phyloP scores from a whole-genome alignment of 2,888 invertebrate species.

The Leptinotarsa juncta region DNA sequence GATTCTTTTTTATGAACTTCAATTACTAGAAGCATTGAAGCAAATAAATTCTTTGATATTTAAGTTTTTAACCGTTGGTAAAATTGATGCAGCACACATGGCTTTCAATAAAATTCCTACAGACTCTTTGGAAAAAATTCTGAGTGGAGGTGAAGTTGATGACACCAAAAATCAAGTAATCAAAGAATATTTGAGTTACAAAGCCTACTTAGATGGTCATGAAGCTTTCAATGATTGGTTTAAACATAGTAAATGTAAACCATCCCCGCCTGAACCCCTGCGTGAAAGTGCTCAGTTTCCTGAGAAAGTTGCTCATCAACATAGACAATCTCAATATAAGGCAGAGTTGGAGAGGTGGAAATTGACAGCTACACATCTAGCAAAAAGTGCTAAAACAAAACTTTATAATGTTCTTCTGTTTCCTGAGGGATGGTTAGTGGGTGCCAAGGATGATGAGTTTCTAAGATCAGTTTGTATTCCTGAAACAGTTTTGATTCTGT shows the following conservation, averaged over 20 bases:
- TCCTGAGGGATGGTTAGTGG: slow-evolving; percentile 91
- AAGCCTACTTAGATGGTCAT: slow-evolving; percentile 87
- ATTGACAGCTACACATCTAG: slow-evolving; percentile 52
- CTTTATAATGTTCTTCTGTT: slow-evolving; percentile 90
- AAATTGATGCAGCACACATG: slow-evolving; percentile 83
- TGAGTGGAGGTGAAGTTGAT: slow-evolving; percentile 65
- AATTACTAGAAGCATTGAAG: slow-evolving; percentile 84
- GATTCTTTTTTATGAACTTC: slow-evolving; percentile 83
- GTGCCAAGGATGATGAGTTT: slow-evolving; percentile 70
- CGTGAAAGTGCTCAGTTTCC: slow-evolving; percentile 78
- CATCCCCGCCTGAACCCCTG: slow-evolving; percentile 74
- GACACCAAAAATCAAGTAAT: slow-evolving; percentile 69
- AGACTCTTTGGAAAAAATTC: slow-evolving; percentile 73
- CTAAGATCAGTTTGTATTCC: slow-evolving; percentile 87
- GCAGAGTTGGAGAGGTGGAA: slow-evolving; percentile 81
- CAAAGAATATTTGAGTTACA: slow-evolving; percentile 88
- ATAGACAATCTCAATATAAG: slow-evolving; percentile 81
- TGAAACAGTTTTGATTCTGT: slow-evolving; percentile 80
- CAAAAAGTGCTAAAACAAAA: slow-evolving; percentile 80
- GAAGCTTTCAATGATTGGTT: slow-evolving; percentile 93
- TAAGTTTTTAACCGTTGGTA: slow-evolving; percentile 83
- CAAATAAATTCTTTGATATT: slow-evolving; percentile 92
- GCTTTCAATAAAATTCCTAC: slow-evolving; percentile 80
- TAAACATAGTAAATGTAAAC: slow-evolving; percentile 82
- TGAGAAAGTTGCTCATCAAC: slow-evolving; percentile 90